A percentile compares a stretch with the other conserved stretches of the same genome.
These are phyloP conservation scores for Porites lobata DNA, from an alignment of 92 coral and sea anemone genomes.

Conservation along the genomic window DNA sequence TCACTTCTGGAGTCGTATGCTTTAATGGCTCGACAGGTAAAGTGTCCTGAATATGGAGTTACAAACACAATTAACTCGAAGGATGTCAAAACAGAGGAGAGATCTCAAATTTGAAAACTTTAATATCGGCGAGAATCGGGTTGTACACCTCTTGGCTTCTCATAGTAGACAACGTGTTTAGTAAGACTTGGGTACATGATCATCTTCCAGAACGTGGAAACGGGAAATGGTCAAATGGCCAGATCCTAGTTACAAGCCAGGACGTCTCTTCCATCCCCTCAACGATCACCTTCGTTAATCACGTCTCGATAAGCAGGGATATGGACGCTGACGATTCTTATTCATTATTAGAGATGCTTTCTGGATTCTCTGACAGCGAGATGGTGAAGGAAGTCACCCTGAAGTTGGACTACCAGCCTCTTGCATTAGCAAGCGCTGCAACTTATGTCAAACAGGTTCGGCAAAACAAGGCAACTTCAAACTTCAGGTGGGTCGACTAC, in stretches of 20 bases:
- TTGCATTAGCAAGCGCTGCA: slow-evolving; percentile 66
- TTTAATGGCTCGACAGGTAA: slow-evolving; percentile 31
- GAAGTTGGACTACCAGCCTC: slow-evolving; percentile 48
- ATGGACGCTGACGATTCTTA: slow-evolving; percentile 4
- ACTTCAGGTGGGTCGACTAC: slow-evolving; percentile 7
- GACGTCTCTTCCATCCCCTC: slow-evolving; percentile 43
- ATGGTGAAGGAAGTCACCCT: slow-evolving; percentile 31
- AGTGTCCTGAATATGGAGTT: slow-evolving; percentile 41
- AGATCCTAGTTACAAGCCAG: slow-evolving; percentile 47
- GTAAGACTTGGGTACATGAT: not conserved
- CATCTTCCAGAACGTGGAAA: slow-evolving; percentile 40
- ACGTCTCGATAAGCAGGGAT: slow-evolving; percentile 6
- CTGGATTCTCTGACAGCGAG: slow-evolving; percentile 34
- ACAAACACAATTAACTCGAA: slow-evolving; percentile 27
- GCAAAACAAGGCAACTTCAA: not conserved
- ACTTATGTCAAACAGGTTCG: slow-evolving; percentile 38
- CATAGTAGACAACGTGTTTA: slow-evolving; percentile 28
- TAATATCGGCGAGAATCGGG: not conserved
- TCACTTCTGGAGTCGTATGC: slow-evolving; percentile 54
- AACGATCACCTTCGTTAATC: slow-evolving; percentile 4
- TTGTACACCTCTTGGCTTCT: slow-evolving; percentile 23
- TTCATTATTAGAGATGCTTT: not conserved
- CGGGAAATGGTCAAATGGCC: slow-evolving; percentile 52
- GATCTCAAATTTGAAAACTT: slow-evolving; percentile 23
- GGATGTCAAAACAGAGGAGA: slow-evolving; percentile 33